These are phyloP conservation scores for Arremon brunneinucha DNA, from an alignment of 2,797 vertebrate genomes.

Conservation along the genomic window DNA sequence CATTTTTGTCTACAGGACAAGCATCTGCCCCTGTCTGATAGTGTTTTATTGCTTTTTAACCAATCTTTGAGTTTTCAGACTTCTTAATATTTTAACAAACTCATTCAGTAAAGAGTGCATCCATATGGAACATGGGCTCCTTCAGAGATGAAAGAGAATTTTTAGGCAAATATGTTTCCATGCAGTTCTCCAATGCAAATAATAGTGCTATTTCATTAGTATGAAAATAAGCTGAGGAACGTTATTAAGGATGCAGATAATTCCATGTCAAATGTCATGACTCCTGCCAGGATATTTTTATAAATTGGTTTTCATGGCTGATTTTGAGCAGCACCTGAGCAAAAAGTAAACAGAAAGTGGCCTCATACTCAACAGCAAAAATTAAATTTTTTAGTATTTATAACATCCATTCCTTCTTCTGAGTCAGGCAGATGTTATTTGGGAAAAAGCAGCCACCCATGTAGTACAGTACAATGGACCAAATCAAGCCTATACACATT, in stretches of 20 bases:
- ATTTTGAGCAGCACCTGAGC: background rate
- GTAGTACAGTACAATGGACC: background rate
- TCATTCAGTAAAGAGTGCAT: background rate
- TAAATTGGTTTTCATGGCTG: background rate
- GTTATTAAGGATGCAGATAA: background rate
- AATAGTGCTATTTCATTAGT: constrained; percentile 27
- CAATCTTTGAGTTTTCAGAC: background rate
- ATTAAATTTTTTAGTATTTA: background rate
- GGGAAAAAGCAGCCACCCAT: background rate
- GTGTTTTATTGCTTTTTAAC: background rate
- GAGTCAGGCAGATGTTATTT: background rate
- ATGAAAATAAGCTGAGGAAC: constrained; percentile 8
- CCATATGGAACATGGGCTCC: background rate
- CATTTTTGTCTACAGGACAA: background rate
- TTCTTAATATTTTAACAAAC: background rate
- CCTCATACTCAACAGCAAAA: background rate
- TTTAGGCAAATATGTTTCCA: background rate
- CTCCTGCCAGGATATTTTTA: background rate
- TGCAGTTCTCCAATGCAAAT: background rate
- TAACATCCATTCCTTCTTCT: background rate
- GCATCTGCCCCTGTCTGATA: background rate
- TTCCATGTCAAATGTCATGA: constrained; percentile 34
- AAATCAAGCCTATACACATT: background rate
- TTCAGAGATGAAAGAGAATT: background rate
- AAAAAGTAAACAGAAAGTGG: constrained; percentile 15